A percentile compares a stretch with the other conserved stretches of the same genome.
Conservation (phyloP, 2,888 invertebrate species). For the Tipula helvola region DNA sequence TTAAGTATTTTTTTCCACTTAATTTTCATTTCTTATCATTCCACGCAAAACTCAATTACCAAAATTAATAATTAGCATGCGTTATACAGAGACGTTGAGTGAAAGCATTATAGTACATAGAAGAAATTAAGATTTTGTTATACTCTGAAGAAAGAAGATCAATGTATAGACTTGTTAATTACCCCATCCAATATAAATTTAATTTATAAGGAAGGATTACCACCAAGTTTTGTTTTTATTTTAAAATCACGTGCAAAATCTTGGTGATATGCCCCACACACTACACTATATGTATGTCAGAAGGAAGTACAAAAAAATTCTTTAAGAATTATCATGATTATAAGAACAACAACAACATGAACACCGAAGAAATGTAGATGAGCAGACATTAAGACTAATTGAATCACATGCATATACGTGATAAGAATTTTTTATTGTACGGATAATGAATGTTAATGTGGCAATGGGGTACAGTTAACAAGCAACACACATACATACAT, state of each 20-base stretch:
- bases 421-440: neutral
- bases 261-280: neutral
- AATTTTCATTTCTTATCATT: neutral
- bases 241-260: neutral
- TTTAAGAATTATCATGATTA: neutral
- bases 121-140: neutral
- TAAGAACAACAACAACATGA: neutral
- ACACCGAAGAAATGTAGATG: neutral
- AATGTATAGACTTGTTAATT: neutral
- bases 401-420: conserved; percentile 4
- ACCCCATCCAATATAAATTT: neutral
- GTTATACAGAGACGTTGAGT: neutral
- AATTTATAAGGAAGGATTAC: neutral
- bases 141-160: neutral
- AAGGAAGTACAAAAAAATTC: neutral
- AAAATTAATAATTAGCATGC: neutral
- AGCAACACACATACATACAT: neutral
- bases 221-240: neutral
- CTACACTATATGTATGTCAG: neutral
- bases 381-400: neutral
- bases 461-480: neutral
- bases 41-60: neutral
- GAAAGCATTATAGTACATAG: neutral
- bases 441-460: neutral
- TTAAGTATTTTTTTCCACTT: neutral